Conservation (phyloP, 2,797 vertebrate genomes). For the Sciurus vulgaris region DNA sequence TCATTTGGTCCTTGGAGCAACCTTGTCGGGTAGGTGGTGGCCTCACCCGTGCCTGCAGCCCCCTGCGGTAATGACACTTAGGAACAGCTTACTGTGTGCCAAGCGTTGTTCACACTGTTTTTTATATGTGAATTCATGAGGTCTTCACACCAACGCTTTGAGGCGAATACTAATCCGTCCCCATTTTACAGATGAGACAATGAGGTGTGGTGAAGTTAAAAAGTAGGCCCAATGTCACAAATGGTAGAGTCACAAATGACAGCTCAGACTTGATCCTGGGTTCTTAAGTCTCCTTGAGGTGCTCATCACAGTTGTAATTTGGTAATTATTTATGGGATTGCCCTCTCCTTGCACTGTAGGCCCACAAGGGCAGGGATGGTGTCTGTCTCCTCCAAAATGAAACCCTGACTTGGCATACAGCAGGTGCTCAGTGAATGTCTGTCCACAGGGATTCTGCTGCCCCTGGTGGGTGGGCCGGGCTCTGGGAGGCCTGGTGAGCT, state of each 20-base stretch:
- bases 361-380: neutral
- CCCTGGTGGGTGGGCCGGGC: neutral
- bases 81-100: neutral
- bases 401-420: neutral
- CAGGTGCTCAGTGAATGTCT: neutral
- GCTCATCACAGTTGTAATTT: neutral
- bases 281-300: neutral
- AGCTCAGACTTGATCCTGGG: neutral
- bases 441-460: neutral
- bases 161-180: neutral
- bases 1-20: neutral
- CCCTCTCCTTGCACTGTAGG: neutral
- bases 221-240: neutral
- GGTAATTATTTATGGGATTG: neutral
- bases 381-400: neutral
- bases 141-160: neutral
- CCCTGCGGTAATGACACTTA: neutral
- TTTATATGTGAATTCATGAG: neutral
- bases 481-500: neutral
- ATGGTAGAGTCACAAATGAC: neutral
- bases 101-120: conserved; percentile 16
- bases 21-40: neutral
- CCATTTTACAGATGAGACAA: conserved; percentile 47
- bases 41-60: neutral
- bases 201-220: conserved; percentile 24